phyloP scores from a whole-genome alignment of 2,797 vertebrate genomes.

The Anisognathus igniventris region DNA sequence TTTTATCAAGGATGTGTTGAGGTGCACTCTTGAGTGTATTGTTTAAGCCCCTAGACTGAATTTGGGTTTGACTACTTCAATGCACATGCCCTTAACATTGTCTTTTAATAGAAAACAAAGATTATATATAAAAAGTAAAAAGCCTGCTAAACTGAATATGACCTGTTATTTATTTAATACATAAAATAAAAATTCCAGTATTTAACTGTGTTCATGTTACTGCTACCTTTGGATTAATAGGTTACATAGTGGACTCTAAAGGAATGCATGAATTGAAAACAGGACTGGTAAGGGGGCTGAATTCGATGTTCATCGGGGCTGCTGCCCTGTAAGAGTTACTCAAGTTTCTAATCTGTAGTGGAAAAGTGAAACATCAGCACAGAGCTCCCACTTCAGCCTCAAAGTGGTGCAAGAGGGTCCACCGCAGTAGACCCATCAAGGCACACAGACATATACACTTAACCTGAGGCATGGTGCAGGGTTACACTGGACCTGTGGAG shows the following conservation, averaged over 20 bases:
- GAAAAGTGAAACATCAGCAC: background rate
- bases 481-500: background rate
- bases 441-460: fast-evolving
- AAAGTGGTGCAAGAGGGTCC: background rate
- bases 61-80: background rate
- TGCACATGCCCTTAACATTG: background rate
- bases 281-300: background rate
- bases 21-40: background rate
- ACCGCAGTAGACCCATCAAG: background rate
- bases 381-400: background rate
- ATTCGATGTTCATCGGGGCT: background rate
- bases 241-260: background rate
- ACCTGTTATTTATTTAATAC: background rate
- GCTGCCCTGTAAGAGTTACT: background rate
- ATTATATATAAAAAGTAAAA: background rate
- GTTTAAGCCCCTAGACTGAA: background rate
- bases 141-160: background rate
- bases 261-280: background rate
- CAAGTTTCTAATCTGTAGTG: background rate
- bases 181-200: background rate
- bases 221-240: background rate
- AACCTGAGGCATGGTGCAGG: background rate
- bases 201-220: constrained; percentile 20
- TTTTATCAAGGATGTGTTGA: background rate
- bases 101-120: background rate